Percentiles rank a stretch among this genome's conserved stretches.
These are phyloP conservation scores for Elysia crispata DNA, from an alignment of 2,888 invertebrate genomes.

Conservation along the genomic window DNA sequence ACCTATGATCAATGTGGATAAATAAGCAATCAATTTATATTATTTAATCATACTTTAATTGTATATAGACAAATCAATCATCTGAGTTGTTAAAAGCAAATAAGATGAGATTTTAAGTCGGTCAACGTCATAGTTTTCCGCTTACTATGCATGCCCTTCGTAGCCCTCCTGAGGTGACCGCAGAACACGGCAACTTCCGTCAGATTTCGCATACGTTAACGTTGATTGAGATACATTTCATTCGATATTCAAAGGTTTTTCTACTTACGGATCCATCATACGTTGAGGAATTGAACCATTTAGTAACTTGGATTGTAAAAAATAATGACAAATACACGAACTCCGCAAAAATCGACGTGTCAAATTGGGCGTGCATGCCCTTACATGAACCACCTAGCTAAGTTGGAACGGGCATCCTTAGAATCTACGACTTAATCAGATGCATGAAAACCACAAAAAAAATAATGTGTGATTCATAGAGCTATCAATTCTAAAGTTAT, in stretches of 20 bases:
- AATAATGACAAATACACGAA: no score
- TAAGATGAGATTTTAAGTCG: constrained; percentile 67
- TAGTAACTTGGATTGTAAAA: no score
- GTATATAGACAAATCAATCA: no score
- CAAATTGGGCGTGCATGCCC: constrained; percentile 69
- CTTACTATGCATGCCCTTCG: constrained; percentile 58
- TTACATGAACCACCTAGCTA: constrained; percentile 62
- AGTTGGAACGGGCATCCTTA: no score
- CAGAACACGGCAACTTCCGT: constrained; percentile 43
- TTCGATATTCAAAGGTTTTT: no score
- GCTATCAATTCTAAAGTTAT: background rate
- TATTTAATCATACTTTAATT: background rate
- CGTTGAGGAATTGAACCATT: no score
- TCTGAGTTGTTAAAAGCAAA: background rate
- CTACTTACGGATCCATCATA: no score
- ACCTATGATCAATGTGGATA: constrained; percentile 46
- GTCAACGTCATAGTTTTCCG: constrained; percentile 66
- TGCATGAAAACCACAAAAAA: background rate
- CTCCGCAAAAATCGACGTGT: background rate
- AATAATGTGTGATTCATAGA: background rate
- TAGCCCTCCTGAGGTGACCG: constrained; percentile 52
- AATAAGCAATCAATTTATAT: constrained; percentile 34
- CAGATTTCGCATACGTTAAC: constrained; percentile 21
- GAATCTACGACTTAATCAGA: background rate
- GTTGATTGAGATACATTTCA: background rate